Conservation (phyloP, 1,140 invertebrate genomes). For the Brachionus paranguensis region DNA sequence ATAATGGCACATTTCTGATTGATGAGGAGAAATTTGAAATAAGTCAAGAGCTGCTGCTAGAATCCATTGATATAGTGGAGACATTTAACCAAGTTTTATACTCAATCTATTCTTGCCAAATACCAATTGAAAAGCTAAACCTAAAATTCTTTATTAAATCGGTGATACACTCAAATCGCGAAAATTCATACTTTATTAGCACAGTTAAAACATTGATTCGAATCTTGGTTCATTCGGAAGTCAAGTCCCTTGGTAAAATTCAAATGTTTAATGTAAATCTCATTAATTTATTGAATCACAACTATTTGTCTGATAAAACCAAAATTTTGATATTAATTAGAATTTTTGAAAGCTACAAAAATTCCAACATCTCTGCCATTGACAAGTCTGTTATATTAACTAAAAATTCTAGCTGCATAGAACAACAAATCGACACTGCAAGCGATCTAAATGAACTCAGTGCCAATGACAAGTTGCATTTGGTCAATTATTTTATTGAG, state of each 20-base stretch:
- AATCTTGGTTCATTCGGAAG: background rate
- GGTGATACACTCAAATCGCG: background rate
- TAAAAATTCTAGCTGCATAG: background rate
- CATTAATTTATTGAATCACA: background rate
- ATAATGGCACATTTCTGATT: background rate
- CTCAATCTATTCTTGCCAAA: background rate
- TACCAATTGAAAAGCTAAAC: background rate
- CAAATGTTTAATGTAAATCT: background rate
- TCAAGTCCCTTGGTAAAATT: background rate
- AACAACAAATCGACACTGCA: background rate
- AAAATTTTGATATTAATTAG: background rate
- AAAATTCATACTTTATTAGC: background rate
- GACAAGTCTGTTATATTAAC: background rate
- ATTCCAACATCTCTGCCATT: background rate
- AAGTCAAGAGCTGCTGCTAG: background rate
- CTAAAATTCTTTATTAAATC: background rate
- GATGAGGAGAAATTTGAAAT: background rate
- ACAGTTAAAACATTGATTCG: background rate
- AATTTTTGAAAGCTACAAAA: background rate
- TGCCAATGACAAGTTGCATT: background rate
- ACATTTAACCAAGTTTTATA: background rate
- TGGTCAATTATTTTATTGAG: background rate
- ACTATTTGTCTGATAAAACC: background rate
- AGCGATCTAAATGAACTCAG: background rate
- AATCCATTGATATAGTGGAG: background rate